phyloP scores from a whole-genome alignment of 2,113 vertebrate genomes.

The Petroica traversi region DNA sequence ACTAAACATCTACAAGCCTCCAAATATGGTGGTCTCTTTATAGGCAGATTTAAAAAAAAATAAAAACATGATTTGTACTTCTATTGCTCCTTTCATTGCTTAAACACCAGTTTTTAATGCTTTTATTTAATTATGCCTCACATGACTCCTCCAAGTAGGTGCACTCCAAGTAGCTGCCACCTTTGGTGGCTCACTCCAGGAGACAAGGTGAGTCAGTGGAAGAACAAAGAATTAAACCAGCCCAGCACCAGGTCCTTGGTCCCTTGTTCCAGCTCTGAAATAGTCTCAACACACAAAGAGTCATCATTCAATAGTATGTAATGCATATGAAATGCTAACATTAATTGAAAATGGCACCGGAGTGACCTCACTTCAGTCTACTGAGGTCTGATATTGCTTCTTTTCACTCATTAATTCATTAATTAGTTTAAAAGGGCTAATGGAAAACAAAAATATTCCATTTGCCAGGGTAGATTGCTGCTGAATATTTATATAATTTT shows the following conservation, averaged over 20 bases:
- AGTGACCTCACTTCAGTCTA: constrained; percentile 53
- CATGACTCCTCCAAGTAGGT: neutral
- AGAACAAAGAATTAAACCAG: constrained; percentile 2
- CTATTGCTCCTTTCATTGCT: neutral
- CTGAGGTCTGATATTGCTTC: constrained; percentile 58
- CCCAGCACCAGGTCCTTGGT: neutral
- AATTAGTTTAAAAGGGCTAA: constrained; percentile 65
- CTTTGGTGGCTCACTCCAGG: neutral
- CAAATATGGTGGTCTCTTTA: neutral
- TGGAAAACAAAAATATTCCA: constrained; percentile 70
- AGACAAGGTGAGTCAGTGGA: neutral
- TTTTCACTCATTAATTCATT: constrained; percentile 63
- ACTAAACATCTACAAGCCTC: neutral
- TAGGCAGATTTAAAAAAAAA: constrained; percentile 37
- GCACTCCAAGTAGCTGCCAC: neutral
- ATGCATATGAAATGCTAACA: constrained; percentile 38
- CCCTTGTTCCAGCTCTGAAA: neutral
- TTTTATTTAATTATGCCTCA: constrained; percentile 22
- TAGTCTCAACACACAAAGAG: constrained; percentile 12
- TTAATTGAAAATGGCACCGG: constrained; percentile 43
- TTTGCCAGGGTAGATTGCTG: neutral
- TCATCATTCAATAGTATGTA: constrained; percentile 30
- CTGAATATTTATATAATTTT: constrained; percentile 64
- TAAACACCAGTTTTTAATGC: neutral
- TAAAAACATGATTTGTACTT: neutral